phyloP scores from a whole-genome alignment of 2,797 vertebrate species.

The Lacerta bilineata region DNA sequence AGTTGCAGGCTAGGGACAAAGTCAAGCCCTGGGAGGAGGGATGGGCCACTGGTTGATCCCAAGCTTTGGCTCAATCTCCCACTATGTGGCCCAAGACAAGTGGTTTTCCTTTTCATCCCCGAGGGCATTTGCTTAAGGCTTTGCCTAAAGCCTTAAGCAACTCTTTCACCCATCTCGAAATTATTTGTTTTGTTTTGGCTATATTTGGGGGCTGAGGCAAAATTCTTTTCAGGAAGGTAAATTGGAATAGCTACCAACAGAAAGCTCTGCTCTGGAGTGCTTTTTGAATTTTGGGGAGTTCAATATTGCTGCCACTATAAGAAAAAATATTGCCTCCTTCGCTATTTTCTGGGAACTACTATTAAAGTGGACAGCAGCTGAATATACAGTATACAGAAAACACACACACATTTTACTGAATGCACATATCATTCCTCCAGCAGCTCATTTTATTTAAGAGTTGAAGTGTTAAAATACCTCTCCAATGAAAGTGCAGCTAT shows the following conservation, averaged over 20 bases:
- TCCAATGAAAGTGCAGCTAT: background rate
- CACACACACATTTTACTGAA: background rate
- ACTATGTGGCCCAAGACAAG: background rate
- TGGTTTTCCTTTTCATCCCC: background rate
- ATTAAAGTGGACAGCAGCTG: background rate
- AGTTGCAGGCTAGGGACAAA: background rate
- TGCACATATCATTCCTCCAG: background rate
- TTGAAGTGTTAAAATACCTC: background rate
- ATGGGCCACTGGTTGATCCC: background rate
- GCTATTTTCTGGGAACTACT: background rate
- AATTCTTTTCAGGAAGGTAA: background rate
- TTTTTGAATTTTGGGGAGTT: background rate
- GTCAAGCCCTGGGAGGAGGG: background rate
- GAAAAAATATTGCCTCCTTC: background rate
- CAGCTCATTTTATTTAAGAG: too few species aligned
- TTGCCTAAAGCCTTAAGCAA: too few species aligned
- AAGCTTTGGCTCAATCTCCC: background rate
- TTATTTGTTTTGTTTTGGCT: background rate
- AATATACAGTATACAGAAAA: background rate
- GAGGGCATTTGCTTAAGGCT: background rate
- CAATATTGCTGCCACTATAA: background rate
- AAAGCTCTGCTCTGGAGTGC: background rate
- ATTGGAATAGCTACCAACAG: background rate
- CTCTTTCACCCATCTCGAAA: too few species aligned
- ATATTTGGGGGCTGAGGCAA: background rate